Percentiles rank a stretch among this genome's conserved stretches.
These are phyloP conservation scores for Drepanosiphum platanoidis DNA, from an alignment of 2,888 invertebrate genomes.

Conservation along the genomic window DNA sequence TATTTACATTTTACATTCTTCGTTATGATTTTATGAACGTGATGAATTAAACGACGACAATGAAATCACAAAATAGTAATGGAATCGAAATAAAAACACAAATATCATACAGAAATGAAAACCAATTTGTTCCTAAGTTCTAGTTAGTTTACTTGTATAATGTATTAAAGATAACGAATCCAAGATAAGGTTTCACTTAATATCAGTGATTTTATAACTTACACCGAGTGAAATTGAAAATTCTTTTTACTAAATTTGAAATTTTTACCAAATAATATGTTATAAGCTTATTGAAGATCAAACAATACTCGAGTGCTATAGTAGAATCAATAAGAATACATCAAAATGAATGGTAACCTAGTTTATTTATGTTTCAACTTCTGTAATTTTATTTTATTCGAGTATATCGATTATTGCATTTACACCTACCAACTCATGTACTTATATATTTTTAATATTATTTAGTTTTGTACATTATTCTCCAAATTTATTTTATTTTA, in stretches of 20 bases:
- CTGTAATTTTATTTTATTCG: neutral
- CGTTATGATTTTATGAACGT: neutral
- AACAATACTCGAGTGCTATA: neutral
- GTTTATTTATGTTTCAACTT: neutral
- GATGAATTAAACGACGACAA: neutral
- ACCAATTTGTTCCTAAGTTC: slow-evolving; percentile 18
- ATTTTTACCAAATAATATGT: neutral
- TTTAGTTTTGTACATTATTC: neutral
- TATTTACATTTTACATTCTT: neutral
- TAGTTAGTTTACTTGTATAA: slow-evolving; percentile 18
- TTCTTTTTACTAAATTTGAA: neutral
- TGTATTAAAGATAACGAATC: neutral
- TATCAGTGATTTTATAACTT: neutral
- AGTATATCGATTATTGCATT: neutral
- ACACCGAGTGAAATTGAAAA: neutral
- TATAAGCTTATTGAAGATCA: neutral
- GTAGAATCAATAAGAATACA: neutral
- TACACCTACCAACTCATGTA: no score
- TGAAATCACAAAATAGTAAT: neutral
- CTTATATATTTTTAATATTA: no score
- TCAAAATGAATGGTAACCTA: slow-evolving; percentile 32
- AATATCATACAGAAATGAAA: neutral
- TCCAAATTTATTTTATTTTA: no score
- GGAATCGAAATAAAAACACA: neutral
- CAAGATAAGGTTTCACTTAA: neutral